Evolutionary conservation across 2,888 invertebrate species (phyloP), one percentile per base, ranked within the genome.

Genomic region (Nomada lathburiana): DNA sequence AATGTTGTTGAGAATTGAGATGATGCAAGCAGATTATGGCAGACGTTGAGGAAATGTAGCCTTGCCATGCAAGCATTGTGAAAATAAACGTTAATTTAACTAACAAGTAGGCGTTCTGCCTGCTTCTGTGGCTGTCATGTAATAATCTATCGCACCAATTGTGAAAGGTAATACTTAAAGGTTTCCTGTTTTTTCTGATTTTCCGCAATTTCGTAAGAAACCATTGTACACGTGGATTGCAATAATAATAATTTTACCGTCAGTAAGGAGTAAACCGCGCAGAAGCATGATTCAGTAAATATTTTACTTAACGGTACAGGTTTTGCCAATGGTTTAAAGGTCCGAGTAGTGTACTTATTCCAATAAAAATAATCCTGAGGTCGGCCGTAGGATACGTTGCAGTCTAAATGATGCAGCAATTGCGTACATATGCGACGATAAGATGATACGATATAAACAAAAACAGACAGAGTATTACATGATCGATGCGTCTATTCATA

Each of bases 21-120:
- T 36, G 36, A 36, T 36, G 36, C 36, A 60, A 18, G 10, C 18
- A 36, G 60, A 36, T 36, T 36, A 36, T 36, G 36, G 63, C 47
- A 67, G 29, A 55, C 20, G 20, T n/a, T 10, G 23, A 11, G 26
- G 44, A 13, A 9, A 10, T 18, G 65, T 69, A 26, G 47, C 69
- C 69, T 69, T 42, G 47, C 69, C 60, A 73, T 11, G 23, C 52
- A 68, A 67, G 50, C 26, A 29, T 16, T 50, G 65, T 70, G 79
- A 47, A 70, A 71, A 62, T 55, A 81, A 84, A 79, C 67, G 59
- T 70, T 79, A 84, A 81, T 86, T 86, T 82, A 67, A 50, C 47
- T 60, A 76, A 77, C 73, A 78, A 70, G 26, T 63, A 69, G 62
- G 47, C 50, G 59, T 29, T 42, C 26, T 10, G 50, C 29, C 26